Conservation (phyloP, 2,113 vertebrate species). For the Pycnonotus jocosus region DNA sequence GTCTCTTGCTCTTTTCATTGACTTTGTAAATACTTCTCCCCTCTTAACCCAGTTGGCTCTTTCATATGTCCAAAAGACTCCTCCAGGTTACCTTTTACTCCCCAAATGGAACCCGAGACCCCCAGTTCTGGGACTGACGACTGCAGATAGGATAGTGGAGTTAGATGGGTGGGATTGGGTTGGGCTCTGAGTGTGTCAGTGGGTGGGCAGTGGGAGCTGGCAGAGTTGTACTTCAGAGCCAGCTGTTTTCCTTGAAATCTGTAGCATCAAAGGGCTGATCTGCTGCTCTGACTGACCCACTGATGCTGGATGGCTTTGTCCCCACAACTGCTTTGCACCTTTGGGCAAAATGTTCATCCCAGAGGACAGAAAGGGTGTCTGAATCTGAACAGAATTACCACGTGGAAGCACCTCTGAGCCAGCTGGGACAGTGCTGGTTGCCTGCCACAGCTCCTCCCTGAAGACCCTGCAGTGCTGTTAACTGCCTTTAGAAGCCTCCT, state of each 20-base stretch:
- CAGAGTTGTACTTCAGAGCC: not conserved
- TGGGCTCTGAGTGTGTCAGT: not conserved
- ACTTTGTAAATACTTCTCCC: constrained; percentile 29
- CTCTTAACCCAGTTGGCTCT: not conserved
- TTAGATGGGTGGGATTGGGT: not conserved
- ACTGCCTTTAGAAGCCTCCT: not conserved
- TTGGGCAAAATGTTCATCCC: not conserved
- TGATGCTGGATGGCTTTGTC: not conserved
- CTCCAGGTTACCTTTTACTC: not conserved
- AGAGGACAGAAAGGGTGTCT: not conserved
- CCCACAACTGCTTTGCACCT: not conserved
- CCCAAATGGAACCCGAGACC: not conserved
- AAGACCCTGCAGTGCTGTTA: not conserved
- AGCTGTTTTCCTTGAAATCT: not conserved
- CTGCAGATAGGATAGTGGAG: not conserved
- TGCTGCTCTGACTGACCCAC: not conserved
- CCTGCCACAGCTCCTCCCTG: not conserved
- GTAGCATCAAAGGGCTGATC: not conserved
- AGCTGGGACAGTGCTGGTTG: not conserved
- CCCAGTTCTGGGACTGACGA: not conserved
- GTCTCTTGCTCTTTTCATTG: not conserved
- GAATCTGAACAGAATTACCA: not conserved
- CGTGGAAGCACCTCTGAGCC: not conserved
- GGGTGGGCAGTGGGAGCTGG: not conserved
- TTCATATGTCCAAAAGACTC: not conserved